A percentile compares a stretch with the other conserved stretches of the same genome.
phyloP scores from a whole-genome alignment of 2,888 invertebrate genomes.

The Lamproptera curius region DNA sequence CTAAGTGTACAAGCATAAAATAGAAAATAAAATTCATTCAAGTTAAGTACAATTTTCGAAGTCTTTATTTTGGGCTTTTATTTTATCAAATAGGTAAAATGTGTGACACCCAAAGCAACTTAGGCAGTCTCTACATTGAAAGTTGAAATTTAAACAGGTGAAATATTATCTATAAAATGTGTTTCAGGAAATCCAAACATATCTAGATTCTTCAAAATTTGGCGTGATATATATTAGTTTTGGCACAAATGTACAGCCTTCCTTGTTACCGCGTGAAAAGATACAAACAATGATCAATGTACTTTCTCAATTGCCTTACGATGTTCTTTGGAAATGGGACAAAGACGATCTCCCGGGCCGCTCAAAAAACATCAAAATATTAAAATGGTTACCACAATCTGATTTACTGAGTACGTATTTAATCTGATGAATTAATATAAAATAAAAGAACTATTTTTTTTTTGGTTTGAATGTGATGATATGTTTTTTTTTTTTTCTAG shows the following conservation, averaged over 20 bases:
- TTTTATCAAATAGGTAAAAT: no score
- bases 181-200: constrained; percentile 31
- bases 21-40: background rate
- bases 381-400: constrained; percentile 55
- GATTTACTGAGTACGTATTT: constrained; percentile 40
- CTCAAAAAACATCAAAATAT: constrained; percentile 48
- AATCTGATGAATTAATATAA: no score
- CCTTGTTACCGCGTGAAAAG: constrained; percentile 34
- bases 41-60: no score
- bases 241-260: constrained; percentile 45
- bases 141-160: no score
- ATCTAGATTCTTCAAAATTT: constrained; percentile 34
- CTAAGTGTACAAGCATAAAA: no score
- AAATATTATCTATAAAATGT: no score
- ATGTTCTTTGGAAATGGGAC: constrained; percentile 57
- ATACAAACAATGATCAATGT: constrained; percentile 33
- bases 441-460: no score
- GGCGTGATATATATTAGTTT: constrained; percentile 52
- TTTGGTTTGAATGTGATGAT: no score
- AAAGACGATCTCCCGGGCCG: constrained; percentile 25
- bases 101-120: no score
- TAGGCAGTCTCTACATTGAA: no score
- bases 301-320: constrained; percentile 48
- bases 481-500: constrained; percentile 27
- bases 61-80: no score